Evolutionary conservation across 2,113 vertebrate species (phyloP).

Genomic region (Myotis davidii): DNA sequence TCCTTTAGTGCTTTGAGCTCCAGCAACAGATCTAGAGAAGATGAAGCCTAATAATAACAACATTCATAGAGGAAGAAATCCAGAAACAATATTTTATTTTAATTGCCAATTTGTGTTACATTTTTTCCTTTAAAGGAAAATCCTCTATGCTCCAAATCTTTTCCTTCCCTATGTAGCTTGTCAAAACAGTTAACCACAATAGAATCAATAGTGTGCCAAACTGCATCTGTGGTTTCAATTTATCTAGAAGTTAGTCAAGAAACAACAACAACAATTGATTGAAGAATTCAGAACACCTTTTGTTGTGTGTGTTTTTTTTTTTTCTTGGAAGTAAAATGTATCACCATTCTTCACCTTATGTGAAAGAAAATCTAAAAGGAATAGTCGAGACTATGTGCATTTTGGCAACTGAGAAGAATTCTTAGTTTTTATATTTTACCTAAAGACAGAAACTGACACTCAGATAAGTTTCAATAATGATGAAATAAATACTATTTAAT

Average conservation of each 20-base stretch:
- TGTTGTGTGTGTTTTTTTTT: neutral
- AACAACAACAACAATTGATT: neutral
- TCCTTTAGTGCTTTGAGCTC: neutral
- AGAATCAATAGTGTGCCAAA: neutral
- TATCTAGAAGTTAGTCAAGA: conserved; percentile 6
- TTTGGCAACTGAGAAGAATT: conserved; percentile 6
- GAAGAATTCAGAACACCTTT: neutral
- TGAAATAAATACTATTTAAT: conserved; percentile 31
- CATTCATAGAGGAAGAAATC: neutral
- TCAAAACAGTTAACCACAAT: neutral
- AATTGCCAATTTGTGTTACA: neutral
- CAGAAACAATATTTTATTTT: conserved; percentile 38
- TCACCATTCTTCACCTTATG: neutral
- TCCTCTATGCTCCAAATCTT: neutral
- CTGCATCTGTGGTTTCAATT: neutral
- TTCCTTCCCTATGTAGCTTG: neutral
- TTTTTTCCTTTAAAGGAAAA: neutral
- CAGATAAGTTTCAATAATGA: neutral
- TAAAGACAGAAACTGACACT: conserved; percentile 17
- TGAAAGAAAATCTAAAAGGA: conserved; percentile 3
- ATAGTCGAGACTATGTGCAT: neutral
- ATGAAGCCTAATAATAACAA: neutral
- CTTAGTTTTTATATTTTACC: neutral
- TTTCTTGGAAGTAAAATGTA: neutral
- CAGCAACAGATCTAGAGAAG: neutral